Percentiles rank a stretch among this genome's conserved stretches.
These are phyloP conservation scores for Allolobophora icterica DNA, from an alignment of 2,888 invertebrate genomes.

Conservation along the genomic window DNA sequence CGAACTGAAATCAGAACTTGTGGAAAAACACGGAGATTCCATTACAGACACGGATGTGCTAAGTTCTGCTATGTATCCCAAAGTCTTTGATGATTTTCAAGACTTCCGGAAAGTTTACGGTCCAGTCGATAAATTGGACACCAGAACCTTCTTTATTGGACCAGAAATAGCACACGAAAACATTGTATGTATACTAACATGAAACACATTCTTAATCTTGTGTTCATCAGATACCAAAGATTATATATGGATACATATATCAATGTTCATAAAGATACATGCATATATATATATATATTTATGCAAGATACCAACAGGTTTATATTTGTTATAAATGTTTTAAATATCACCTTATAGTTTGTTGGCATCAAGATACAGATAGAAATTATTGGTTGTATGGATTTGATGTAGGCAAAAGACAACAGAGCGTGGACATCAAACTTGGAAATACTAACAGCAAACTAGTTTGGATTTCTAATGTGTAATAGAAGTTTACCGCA, in stretches of 20 bases:
- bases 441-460: neutral
- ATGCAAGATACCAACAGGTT: neutral
- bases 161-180: slow-evolving; percentile 80
- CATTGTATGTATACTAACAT: slow-evolving; percentile 65
- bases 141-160: slow-evolving; percentile 91
- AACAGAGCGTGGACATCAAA: neutral
- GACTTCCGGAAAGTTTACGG: slow-evolving; percentile 86
- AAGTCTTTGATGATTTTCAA: slow-evolving; percentile 73
- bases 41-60: slow-evolving; percentile 84
- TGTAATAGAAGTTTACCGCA: neutral
- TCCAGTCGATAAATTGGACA: slow-evolving; percentile 93
- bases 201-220: neutral
- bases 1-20: slow-evolving; percentile 77
- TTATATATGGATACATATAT: neutral
- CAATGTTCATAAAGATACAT: neutral
- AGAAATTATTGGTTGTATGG: neutral
- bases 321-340: neutral
- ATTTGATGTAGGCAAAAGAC: neutral
- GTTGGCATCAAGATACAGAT: neutral
- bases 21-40: slow-evolving; percentile 77
- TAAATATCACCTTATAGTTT: neutral
- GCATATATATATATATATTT: neutral
- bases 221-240: neutral
- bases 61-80: slow-evolving; percentile 94
- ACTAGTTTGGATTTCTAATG: neutral